Evolutionary conservation across 2,797 vertebrate genomes (phyloP).

Genomic region (Sciaenops ocellatus): DNA sequence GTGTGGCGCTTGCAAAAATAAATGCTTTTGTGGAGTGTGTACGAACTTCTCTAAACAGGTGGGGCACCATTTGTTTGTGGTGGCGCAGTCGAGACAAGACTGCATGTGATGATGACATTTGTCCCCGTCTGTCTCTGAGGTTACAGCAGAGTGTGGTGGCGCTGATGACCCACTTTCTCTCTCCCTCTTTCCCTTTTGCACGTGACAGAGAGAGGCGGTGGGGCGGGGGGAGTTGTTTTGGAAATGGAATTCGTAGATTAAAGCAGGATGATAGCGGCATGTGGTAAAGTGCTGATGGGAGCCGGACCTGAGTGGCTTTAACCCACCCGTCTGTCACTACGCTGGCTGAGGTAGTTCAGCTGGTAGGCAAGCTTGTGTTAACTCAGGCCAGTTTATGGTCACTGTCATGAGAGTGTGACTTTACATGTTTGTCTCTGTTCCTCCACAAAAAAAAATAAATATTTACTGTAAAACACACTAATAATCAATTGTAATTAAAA

Average conservation of each 20-base stretch:
- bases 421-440: constrained; percentile 39
- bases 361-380: constrained; percentile 49
- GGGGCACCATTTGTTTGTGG: constrained; percentile 61
- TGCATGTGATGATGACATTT: constrained; percentile 70
- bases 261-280: constrained; percentile 70
- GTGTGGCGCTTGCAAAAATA: constrained; percentile 18
- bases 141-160: constrained; percentile 61
- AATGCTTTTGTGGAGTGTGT: not conserved
- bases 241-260: constrained; percentile 83
- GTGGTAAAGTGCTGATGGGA: constrained; percentile 68
- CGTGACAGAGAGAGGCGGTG: constrained; percentile 60
- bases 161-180: constrained; percentile 83
- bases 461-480: not conserved
- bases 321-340: constrained; percentile 31
- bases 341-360: constrained; percentile 43
- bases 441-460: constrained; percentile 32
- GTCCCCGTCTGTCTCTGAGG: constrained; percentile 73
- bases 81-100: constrained; percentile 44
- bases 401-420: constrained; percentile 65
- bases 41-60: constrained; percentile 56
- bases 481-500: not conserved
- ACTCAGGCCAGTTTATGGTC: constrained; percentile 64
- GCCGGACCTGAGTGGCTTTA: constrained; percentile 39
- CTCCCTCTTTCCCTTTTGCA: constrained; percentile 62
- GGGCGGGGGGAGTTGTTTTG: constrained; percentile 59